These are phyloP conservation scores for Ceratina australensis DNA, from an alignment of 1,140 invertebrate genomes.

Conservation along the genomic window DNA sequence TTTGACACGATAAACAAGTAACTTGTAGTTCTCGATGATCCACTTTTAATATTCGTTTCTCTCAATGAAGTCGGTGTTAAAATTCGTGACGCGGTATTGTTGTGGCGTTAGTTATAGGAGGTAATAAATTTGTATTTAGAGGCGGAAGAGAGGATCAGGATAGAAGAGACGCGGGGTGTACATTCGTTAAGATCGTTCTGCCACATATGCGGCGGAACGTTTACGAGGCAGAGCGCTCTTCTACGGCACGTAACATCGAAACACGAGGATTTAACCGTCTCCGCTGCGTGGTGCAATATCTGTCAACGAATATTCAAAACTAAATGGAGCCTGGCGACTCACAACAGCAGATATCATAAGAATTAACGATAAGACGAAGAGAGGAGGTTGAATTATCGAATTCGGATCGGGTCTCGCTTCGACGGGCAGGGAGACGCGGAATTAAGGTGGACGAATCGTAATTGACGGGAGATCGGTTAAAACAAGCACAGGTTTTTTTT, in stretches of 20 bases:
- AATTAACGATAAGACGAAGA: conserved; percentile 21
- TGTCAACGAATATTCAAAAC: conserved; percentile 69
- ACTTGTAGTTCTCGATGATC: not conserved
- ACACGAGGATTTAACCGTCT: conserved; percentile 58
- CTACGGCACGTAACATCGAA: conserved; percentile 67
- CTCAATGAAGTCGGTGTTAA: not conserved
- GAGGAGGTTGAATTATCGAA: not conserved
- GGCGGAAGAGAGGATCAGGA: conserved; percentile 18
- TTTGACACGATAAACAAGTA: not conserved
- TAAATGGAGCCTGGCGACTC: conserved; percentile 70
- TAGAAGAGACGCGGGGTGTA: conserved; percentile 16
- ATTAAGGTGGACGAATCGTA: too few species aligned
- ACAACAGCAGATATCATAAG: conserved; percentile 69
- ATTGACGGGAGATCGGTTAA: not conserved
- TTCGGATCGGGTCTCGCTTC: conserved; percentile 19
- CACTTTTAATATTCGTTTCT: not conserved
- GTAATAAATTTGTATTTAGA: conserved; percentile 61
- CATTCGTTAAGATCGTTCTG: conserved; percentile 52
- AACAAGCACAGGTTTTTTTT: conserved; percentile 19
- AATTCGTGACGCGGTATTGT: not conserved
- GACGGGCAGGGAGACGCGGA: not conserved
- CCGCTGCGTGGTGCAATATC: conserved; percentile 64
- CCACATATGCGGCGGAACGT: conserved; percentile 62
- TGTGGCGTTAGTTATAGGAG: conserved; percentile 42
- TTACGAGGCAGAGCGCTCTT: conserved; percentile 67